Base-by-base conservation (phyloP, 1,140 invertebrate genomes). In the Drosophila sucinea region DNA sequence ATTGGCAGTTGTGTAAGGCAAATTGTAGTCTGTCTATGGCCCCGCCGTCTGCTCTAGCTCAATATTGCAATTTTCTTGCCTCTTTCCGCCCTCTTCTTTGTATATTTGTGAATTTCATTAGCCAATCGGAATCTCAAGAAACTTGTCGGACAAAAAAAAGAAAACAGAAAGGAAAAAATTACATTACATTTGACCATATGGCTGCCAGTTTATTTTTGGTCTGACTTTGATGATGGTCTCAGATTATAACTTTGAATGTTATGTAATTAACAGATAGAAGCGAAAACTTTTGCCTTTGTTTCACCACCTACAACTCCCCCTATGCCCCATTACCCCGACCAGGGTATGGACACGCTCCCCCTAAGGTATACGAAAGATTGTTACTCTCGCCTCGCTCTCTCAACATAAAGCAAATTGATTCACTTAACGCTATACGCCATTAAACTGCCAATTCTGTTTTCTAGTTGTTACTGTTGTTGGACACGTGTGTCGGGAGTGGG, bases 201-300 rank as follows among this genome's bases (percentile, higher is more conserved):
- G 74, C 74, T 77, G 75, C 64, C 62, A 66, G 67, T 77, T 67
- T 77, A 77, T 77, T 77, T 77, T 76, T 38, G 66, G 66, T 8
- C 38, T 17, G 67, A 76, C 73, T 76, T 61, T 57, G 73, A 77
- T 70, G 73, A 77, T 77, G 73, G 67, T 47, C 62, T 35, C 40
- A 77, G 73, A 77, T 77, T 81, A 77, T 81, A 81, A 73, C 73
- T 81, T 81, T 81, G 74, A 77, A 77, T 77, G 74, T 77, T 81
- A 81, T 81, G 74, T 73, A 81, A 81, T 80, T 81, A 81, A 81
- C 79, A 81, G 79, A 66, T 70, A 73, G 60, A 57, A 55, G n/a
- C 23, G 23, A 30, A 70, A 76, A 76, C 41, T 76, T 76, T 76
- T 41, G 41, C 73, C 41, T 63, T 76, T 76, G 58, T 69, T 76